Conservation (phyloP, 92 coral and sea anemone species). For the Zoanthus gigantus region DNA sequence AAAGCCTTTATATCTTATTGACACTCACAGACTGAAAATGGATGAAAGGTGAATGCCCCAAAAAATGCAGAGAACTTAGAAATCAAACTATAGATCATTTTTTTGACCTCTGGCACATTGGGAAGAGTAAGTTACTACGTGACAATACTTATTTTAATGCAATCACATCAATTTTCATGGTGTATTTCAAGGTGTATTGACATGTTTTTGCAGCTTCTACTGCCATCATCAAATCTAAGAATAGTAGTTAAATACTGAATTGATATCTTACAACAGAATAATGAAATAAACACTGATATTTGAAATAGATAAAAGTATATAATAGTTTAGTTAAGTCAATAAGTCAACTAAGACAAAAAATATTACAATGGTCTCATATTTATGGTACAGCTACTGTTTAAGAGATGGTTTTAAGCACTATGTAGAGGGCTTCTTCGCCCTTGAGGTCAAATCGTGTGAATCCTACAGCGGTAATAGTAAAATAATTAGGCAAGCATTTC, state of each 20-base stretch:
- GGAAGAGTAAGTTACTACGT: conserved; percentile 61
- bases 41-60: conserved; percentile 75
- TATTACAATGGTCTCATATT: not conserved
- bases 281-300: not conserved
- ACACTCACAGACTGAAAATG: conserved; percentile 67
- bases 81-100: conserved; percentile 73
- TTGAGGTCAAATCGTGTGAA: not conserved
- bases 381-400: not conserved
- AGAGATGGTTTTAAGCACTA: not conserved
- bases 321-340: not conserved
- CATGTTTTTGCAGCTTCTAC: too few species aligned
- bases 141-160: too few species aligned
- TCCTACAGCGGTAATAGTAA: not conserved
- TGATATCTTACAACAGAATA: not conserved
- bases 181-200: not conserved
- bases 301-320: not conserved
- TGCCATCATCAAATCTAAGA: not conserved
- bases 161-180: not conserved
- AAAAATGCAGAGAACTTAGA: conserved; percentile 63
- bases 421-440: not conserved
- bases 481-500: conserved; percentile 1
- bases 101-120: conserved; percentile 84
- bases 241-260: not conserved
- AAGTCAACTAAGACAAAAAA: not conserved
- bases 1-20: conserved; percentile 69